These are phyloP conservation scores for Anguilla japonica DNA, from an alignment of 2,113 vertebrate genomes.

Conservation along the genomic window DNA sequence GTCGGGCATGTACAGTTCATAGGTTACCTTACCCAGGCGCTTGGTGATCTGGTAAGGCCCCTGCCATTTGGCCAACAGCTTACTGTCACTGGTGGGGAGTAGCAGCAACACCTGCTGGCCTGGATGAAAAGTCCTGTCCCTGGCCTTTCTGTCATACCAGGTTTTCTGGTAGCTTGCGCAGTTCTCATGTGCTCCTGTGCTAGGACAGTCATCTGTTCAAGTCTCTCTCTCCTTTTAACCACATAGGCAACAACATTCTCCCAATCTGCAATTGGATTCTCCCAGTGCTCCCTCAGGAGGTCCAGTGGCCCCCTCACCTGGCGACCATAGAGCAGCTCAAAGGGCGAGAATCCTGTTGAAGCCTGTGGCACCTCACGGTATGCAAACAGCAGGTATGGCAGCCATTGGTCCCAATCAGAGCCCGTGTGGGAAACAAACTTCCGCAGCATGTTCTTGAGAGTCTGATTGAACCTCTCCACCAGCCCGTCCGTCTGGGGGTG, in stretches of 20 bases:
- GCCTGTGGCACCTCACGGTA: slow-evolving; percentile 4
- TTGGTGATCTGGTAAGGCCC: not conserved
- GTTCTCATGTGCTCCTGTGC: not conserved
- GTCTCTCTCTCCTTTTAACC: slow-evolving; percentile 4
- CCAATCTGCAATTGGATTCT: not conserved
- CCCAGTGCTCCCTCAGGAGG: slow-evolving; percentile 9
- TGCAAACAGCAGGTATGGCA: not conserved
- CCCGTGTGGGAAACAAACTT: not conserved
- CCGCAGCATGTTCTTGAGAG: not conserved
- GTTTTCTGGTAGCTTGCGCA: not conserved
- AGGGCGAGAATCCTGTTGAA: slow-evolving; percentile 32
- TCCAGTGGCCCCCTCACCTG: not conserved
- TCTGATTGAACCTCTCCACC: slow-evolving; percentile 10
- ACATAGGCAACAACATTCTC: not conserved
- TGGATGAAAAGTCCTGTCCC: not conserved
- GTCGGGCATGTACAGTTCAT: not conserved
- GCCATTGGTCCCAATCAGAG: not conserved
- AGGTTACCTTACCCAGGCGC: not conserved
- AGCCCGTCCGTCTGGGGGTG: slow-evolving; percentile 6
- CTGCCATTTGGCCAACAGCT: not conserved
- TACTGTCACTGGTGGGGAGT: not conserved
- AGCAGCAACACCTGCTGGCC: slow-evolving; percentile 4
- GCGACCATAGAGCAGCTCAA: not conserved
- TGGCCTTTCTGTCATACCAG: not conserved
- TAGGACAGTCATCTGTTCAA: not conserved